Percentiles rank a stretch among this genome's conserved stretches.
Evolutionary conservation across 2,113 vertebrate genomes (phyloP).

Genomic region (Tragelaphus scriptus): DNA sequence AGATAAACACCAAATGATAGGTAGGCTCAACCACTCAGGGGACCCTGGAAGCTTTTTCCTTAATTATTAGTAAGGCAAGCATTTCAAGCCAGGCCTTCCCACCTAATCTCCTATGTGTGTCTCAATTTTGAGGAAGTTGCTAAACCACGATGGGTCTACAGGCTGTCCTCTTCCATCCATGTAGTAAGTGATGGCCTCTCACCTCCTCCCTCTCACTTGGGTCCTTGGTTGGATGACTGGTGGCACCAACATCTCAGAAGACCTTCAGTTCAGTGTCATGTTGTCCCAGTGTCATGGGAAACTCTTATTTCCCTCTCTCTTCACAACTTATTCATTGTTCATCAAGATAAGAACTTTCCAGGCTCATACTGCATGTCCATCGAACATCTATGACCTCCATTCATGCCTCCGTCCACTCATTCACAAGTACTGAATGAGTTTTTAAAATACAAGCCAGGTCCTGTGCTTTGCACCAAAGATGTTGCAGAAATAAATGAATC

Average conservation of each 20-base stretch:
- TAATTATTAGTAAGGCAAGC: not conserved
- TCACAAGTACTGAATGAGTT: not conserved
- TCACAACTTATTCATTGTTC: not conserved
- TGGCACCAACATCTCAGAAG: not conserved
- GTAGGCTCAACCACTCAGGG: not conserved
- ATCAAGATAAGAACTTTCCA: not conserved
- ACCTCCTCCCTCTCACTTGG: not conserved
- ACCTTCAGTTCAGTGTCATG: not conserved
- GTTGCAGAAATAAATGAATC: not conserved
- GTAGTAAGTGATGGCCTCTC: not conserved
- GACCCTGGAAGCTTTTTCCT: not conserved
- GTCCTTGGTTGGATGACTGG: not conserved
- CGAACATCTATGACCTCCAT: not conserved
- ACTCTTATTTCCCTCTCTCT: not conserved
- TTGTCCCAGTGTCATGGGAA: too few relatives aligned
- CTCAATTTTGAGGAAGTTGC: not conserved
- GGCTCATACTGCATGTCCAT: not conserved
- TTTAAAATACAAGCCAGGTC: not conserved
- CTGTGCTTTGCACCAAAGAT: not conserved
- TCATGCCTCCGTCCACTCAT: not conserved
- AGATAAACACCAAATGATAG: not conserved
- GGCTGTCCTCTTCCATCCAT: not conserved
- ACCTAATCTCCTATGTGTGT: not conserved
- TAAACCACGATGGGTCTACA: not conserved
- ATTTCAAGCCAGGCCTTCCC: not conserved